Evolutionary conservation across 2,113 vertebrate species (phyloP), one percentile per base, ranked within the genome.

Genomic region (Pan paniscus): DNA sequence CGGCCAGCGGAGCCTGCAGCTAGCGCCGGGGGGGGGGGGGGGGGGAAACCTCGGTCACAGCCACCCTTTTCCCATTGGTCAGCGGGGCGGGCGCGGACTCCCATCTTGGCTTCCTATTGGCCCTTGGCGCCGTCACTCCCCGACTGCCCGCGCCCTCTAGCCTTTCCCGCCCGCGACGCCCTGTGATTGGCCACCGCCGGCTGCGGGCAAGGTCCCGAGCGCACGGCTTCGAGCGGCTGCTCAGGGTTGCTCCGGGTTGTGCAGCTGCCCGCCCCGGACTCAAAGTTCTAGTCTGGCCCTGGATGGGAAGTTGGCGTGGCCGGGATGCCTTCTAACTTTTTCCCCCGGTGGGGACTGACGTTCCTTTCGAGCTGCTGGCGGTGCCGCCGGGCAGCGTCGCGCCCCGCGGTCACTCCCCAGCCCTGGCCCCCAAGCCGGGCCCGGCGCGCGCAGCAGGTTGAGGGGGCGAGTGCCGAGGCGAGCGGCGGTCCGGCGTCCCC

Each of bases 121-220:
- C 0, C 10, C 0, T 0, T 3, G 16, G 2, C 0, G 17, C 64
- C 59, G 96, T 97, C 98, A 83, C 70, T 98, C 95, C 35, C 4
- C 59, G 10, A 6, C 23, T 43, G 0, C 48, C 57, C 35, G 64
- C 68, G 78, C 96, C 96, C 78, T 84, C 95, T 79, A 78, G 68
- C 50, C 61, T n/a, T 57, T 32, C 72, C 76, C 57, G 48, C 96
- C 95, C 6, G 64, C 87, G 90, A 78, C 55, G 82, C 85, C 48
- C 91, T 38, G 18, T 90, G 98, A 98, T 98, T 98, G 98, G 98
- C 38, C 84, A 25, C 61, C 32, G 70, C 52, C 4, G 40, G 80
- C 82, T 11, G 89, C 55, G 48, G 97, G 48, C 87, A 13, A 43
- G 55, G 10, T 35, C 55, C 38, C 16, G 0, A 72, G 90, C 35